Conservation (phyloP, 1,140 invertebrate genomes). For the Cylas formicarius region DNA sequence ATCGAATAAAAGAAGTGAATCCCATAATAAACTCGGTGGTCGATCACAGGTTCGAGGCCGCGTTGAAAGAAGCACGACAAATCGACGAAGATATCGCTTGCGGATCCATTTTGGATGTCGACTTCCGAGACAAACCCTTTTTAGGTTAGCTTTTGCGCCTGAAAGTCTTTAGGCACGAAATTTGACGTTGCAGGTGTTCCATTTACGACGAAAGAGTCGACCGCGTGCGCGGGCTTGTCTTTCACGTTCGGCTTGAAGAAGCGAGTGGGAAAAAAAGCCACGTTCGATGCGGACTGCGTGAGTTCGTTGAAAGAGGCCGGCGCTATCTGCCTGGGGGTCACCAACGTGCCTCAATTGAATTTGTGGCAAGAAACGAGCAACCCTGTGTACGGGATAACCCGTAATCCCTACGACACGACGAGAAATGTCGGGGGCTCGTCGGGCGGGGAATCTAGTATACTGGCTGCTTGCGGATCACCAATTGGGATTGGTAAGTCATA, state of each 20-base stretch:
- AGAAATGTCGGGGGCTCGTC: conserved; percentile 79
- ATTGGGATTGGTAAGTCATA: conserved; percentile 75
- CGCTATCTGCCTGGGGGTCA: conserved; percentile 75
- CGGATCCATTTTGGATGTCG: conserved; percentile 46
- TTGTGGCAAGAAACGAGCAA: conserved; percentile 85
- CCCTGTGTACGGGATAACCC: conserved; percentile 83
- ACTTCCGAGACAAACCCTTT: conserved; percentile 59
- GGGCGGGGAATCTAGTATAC: conserved; percentile 68
- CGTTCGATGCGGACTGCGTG: conserved; percentile 72
- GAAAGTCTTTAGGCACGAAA: conserved; percentile 27
- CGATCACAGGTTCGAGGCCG: conserved; percentile 67
- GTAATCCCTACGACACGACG: conserved; percentile 85
- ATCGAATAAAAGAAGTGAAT: conserved; percentile 75
- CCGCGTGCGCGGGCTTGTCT: conserved; percentile 51
- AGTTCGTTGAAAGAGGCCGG: conserved; percentile 67
- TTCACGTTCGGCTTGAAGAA: conserved; percentile 59
- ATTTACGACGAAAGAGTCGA: conserved; percentile 64
- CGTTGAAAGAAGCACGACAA: conserved; percentile 64
- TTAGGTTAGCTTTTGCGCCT: conserved; percentile 48
- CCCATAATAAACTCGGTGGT: conserved; percentile 72
- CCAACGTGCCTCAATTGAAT: conserved; percentile 87
- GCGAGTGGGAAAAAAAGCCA: conserved; percentile 49
- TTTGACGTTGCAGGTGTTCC: conserved; percentile 57
- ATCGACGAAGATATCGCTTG: conserved; percentile 61
- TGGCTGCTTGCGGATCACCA: conserved; percentile 69